Conservation (phyloP, 2,888 invertebrate species). For the Shargacucullia verbasci region DNA sequence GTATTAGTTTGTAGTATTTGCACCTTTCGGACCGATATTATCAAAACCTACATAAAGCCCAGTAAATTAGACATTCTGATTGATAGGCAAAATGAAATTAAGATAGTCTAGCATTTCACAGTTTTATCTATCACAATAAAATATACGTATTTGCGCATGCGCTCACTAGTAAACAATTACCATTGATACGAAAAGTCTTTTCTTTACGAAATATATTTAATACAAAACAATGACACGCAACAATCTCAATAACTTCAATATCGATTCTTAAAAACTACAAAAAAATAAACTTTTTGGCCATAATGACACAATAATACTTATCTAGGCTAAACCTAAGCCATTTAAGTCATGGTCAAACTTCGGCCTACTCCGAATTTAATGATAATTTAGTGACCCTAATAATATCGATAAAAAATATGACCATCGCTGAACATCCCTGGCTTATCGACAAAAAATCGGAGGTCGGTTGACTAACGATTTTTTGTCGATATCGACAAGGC, state of each 20-base stretch:
- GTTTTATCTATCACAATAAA: too few species aligned
- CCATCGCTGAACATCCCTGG: constrained; percentile 59
- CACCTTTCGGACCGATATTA: too few species aligned
- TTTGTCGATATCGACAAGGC: constrained; percentile 56
- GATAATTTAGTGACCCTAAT: constrained; percentile 53
- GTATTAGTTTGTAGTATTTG: too few species aligned
- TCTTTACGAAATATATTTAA: too few species aligned
- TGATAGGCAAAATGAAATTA: too few species aligned
- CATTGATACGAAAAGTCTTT: too few species aligned
- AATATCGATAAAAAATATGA: constrained; percentile 53
- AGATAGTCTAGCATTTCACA: too few species aligned
- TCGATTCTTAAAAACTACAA: background rate
- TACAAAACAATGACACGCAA: too few species aligned
- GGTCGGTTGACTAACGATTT: constrained; percentile 56
- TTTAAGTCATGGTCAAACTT: constrained; percentile 54
- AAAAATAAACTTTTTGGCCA: constrained; percentile 3
- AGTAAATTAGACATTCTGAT: too few species aligned
- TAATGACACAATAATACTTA: constrained; percentile 38
- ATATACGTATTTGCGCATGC: too few species aligned
- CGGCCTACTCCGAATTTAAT: constrained; percentile 52
- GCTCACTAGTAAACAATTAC: too few species aligned
- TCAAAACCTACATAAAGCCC: too few species aligned
- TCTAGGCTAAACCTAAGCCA: constrained; percentile 41
- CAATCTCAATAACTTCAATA: background rate
- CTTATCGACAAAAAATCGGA: constrained; percentile 54